phyloP scores from a whole-genome alignment of 2,113 vertebrate species.

The Ibidorhyncha struthersii region DNA sequence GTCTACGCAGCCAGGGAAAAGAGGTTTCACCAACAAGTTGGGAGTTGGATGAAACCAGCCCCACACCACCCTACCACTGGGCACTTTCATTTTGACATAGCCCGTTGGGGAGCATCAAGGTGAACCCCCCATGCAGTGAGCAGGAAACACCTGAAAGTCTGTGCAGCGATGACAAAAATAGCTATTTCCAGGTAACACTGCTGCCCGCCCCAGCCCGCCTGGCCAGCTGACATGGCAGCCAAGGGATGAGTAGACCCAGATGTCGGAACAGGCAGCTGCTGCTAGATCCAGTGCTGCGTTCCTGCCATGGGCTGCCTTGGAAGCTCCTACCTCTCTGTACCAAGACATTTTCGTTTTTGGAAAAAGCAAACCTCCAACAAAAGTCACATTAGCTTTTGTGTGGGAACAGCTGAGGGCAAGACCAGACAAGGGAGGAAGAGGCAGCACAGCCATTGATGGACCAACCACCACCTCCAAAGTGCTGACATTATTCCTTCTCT shows the following conservation, averaged over 20 bases:
- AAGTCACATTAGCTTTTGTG: not conserved
- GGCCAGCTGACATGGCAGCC: not conserved
- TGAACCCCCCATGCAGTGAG: rapidly evolving
- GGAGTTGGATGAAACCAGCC: not conserved
- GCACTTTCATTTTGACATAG: not conserved
- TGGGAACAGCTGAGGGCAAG: not conserved
- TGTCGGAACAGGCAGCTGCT: not conserved
- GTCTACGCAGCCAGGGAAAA: rapidly evolving
- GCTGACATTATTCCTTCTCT: not conserved
- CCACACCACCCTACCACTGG: not conserved
- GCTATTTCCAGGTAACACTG: not conserved
- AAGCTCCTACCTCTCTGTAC: not conserved
- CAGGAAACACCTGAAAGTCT: not conserved
- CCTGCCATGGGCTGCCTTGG: not conserved
- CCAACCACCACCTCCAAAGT: rapidly evolving
- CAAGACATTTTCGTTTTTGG: not conserved
- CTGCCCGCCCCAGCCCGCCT: not conserved
- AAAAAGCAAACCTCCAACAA: not conserved
- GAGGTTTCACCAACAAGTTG: not conserved
- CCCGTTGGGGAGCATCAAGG: rapidly evolving
- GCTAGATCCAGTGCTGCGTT: rapidly evolving
- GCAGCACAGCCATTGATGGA: not conserved
- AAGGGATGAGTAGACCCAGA: not conserved
- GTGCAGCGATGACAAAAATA: not conserved
- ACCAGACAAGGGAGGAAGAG: not conserved